Percentiles rank a stretch among this genome's conserved stretches.
Evolutionary conservation across 2,888 invertebrate species (phyloP).

Genomic region (Acrobasis suavella): DNA sequence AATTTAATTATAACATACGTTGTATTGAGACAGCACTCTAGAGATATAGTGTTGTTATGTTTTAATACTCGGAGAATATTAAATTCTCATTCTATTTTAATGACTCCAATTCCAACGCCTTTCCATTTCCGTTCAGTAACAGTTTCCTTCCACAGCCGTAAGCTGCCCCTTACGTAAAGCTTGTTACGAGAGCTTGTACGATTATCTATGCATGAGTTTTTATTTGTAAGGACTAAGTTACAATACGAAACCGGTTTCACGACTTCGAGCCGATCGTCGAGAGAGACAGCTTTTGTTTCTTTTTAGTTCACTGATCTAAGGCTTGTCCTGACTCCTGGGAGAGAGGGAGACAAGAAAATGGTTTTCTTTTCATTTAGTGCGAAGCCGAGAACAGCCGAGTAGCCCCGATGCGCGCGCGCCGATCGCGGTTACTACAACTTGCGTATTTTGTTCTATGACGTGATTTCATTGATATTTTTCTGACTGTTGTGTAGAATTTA

Average conservation of each 20-base stretch:
- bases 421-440: constrained; percentile 47
- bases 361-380: constrained; percentile 44
- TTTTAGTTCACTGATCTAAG: constrained; percentile 76
- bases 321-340: constrained; percentile 44
- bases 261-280: constrained; percentile 57
- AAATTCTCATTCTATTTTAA: constrained; percentile 51
- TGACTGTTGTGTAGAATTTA: constrained; percentile 39
- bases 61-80: constrained; percentile 31
- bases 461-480: constrained; percentile 69
- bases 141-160: constrained; percentile 64
- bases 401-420: constrained; percentile 60
- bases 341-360: constrained; percentile 51
- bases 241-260: constrained; percentile 67
- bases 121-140: constrained; percentile 75
- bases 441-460: constrained; percentile 61
- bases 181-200: constrained; percentile 51
- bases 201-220: constrained; percentile 73
- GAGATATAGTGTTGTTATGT: neutral
- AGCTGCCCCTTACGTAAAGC: constrained; percentile 54
- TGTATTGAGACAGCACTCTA: neutral
- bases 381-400: constrained; percentile 54
- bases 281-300: constrained; percentile 72
- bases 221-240: constrained; percentile 68
- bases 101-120: constrained; percentile 41
- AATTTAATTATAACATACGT: neutral